These are phyloP conservation scores for Mesitornis unicolor DNA, from an alignment of 2,113 vertebrate species.

Conservation along the genomic window DNA sequence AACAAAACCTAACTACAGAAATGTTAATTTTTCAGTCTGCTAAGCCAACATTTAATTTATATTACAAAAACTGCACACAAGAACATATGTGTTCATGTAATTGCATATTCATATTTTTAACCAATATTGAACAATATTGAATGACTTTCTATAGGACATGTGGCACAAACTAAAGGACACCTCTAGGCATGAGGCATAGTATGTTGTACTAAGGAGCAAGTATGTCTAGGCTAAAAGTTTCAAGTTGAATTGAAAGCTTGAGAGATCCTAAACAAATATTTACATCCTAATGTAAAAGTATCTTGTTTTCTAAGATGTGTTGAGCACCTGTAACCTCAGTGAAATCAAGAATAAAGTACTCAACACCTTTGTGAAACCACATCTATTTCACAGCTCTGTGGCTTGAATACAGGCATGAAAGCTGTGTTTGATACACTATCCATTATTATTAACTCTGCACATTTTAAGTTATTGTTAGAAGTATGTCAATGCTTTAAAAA, in stretches of 20 bases:
- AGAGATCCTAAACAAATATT: background rate
- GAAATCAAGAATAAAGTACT: background rate
- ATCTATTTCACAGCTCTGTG: background rate
- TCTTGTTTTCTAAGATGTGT: background rate
- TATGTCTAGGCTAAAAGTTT: background rate
- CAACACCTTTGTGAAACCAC: background rate
- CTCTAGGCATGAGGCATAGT: background rate
- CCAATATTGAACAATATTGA: background rate
- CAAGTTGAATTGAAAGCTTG: background rate
- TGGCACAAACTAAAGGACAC: background rate
- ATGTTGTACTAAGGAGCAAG: background rate
- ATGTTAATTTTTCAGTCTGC: background rate
- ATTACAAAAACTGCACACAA: background rate
- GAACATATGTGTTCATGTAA: background rate
- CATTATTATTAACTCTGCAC: background rate
- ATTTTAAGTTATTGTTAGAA: background rate
- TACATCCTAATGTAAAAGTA: rapidly evolving
- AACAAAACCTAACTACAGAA: background rate
- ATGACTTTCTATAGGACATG: background rate
- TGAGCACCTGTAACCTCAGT: background rate
- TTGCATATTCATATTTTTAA: background rate
- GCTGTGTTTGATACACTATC: background rate
- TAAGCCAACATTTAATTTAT: background rate
- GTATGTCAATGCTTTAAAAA: background rate
- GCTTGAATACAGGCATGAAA: background rate